These are phyloP conservation scores for Bombus difficillimus DNA, from an alignment of 1,140 invertebrate species.

Conservation along the genomic window DNA sequence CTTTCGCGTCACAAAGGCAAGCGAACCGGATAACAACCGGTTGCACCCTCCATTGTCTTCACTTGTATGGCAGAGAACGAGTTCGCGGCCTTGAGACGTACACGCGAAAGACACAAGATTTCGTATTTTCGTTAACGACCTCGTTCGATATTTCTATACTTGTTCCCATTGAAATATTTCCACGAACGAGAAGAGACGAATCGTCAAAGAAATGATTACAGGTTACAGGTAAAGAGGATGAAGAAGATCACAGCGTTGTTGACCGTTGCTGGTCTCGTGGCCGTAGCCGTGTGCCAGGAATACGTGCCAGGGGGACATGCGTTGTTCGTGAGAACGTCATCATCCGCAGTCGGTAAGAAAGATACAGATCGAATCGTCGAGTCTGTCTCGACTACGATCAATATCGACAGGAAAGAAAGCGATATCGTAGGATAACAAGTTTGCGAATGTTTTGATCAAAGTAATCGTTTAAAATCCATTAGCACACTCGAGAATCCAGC, in stretches of 20 bases:
- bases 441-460: conserved; percentile 29
- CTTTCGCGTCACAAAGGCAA: neutral
- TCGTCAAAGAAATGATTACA: neutral
- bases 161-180: no score
- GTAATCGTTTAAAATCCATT: conserved; percentile 61
- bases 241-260: conserved; percentile 69
- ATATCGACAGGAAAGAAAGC: neutral
- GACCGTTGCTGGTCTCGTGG: conserved; percentile 66
- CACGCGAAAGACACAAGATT: conserved; percentile 13
- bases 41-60: neutral
- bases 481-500: conserved; percentile 71
- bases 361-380: conserved; percentile 22
- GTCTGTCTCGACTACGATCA: neutral
- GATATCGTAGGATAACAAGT: conserved; percentile 15
- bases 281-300: conserved; percentile 67
- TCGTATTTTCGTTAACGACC: neutral
- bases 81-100: conserved; percentile 41
- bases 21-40: neutral
- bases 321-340: conserved; percentile 58
- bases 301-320: conserved; percentile 63
- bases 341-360: conserved; percentile 61
- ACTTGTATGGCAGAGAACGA: neutral
- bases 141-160: neutral
- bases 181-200: neutral
- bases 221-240: conserved; percentile 63